Conservation (phyloP, 2,797 vertebrate species). For the Apodemus agrarius region DNA sequence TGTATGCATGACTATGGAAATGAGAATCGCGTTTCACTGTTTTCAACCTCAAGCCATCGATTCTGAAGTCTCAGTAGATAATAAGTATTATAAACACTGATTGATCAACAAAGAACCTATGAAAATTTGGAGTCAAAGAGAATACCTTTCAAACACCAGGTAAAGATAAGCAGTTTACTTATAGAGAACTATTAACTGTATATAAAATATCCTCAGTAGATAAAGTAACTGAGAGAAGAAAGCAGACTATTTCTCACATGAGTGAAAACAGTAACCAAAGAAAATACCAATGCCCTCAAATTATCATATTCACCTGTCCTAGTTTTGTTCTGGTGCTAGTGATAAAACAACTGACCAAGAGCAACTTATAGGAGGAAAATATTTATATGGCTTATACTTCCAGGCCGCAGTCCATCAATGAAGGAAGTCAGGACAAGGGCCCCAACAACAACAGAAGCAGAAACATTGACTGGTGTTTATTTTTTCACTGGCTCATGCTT, state of each 20-base stretch:
- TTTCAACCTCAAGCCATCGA: not conserved
- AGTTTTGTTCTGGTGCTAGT: not conserved
- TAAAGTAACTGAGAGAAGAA: not conserved
- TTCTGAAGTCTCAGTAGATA: not conserved
- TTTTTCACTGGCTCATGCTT: not conserved
- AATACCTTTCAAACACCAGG: not conserved
- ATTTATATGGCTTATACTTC: not conserved
- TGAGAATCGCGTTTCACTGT: not conserved
- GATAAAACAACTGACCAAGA: not conserved
- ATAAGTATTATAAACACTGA: not conserved
- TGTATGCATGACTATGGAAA: fast-evolving
- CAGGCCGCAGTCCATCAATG: not conserved
- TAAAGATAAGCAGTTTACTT: not conserved
- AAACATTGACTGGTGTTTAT: not conserved
- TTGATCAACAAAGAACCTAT: not conserved
- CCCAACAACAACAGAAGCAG: not conserved
- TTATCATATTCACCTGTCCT: not conserved
- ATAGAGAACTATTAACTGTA: not conserved
- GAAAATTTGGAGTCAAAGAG: not conserved
- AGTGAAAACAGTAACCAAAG: not conserved
- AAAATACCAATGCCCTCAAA: not conserved
- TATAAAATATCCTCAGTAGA: not conserved
- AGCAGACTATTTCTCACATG: not conserved
- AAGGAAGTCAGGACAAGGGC: not conserved
- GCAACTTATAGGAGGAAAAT: not conserved